Base-by-base conservation (phyloP, 2,113 vertebrate genomes). In the Carlito syrichta region DNA sequence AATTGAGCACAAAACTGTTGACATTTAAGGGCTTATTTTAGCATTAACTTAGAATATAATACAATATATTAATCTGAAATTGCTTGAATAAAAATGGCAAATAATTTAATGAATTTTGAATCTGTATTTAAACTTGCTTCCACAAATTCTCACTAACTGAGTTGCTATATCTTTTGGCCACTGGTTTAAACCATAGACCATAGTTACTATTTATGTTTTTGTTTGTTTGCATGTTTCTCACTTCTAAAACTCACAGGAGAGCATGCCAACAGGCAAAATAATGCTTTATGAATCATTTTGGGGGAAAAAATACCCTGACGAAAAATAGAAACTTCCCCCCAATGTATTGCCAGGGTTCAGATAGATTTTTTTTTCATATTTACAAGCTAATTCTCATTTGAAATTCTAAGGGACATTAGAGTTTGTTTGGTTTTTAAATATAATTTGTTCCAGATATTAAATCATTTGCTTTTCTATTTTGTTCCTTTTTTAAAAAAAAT, bases 51-150 rank as follows among this genome's bases (percentile, higher is more conserved):
- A 81, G 16, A 76, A 25, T n/a, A 6, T 10, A 25, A 0, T 5
- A 11, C 40, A 40, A n/a, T 5, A 32, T 1, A 3, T 0, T 8
- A 66, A 32, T 14, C 48, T 66, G 50, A 22, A 35, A 1, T 3
- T 6, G 16, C 10, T 27, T 5, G 50, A 45, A 54, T 73, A 8
- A 48, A 45, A 54, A 23, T 5, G 12, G 23, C 2, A 10, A 20
- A 7, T 30, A 2, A n/a, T 52, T 35, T 5, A 5, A 17, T 40
- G 52, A n/a, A 13, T 45, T 71, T 38, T 20, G n/a, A 60, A 45
- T 63, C 71, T 25, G 43, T 5, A 62, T 7, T 6, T 2, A 2
- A 38, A 32, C 4, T 30, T 45, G 23, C 20, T 62, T 12, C 30
- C 27, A 8, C 16, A 7, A 3, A 13, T 10, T 32, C 5, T 22